Evolutionary conservation across 2,113 vertebrate genomes (phyloP).

Genomic region (Ploceus nigricollis): DNA sequence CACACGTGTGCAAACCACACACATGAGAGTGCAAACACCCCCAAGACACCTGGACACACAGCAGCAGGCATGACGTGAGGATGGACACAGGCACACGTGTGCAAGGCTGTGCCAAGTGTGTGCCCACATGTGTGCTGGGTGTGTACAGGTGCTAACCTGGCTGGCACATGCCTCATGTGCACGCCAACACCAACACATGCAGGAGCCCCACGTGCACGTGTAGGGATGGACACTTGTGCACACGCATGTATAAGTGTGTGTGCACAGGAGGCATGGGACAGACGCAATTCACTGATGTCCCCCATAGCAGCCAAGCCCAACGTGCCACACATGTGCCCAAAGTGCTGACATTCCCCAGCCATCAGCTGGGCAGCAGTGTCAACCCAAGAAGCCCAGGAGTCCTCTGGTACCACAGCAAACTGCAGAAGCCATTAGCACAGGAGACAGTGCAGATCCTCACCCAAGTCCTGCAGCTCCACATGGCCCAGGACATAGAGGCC

Average conservation of each 20-base stretch:
- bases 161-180: fast-evolving
- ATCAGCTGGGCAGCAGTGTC: neutral
- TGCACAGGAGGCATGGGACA: neutral
- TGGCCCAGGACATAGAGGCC: constrained; percentile 95
- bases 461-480: constrained; percentile 87
- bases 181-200: fast-evolving
- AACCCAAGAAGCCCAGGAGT: fast-evolving
- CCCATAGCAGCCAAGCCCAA: neutral
- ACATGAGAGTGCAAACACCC: fast-evolving
- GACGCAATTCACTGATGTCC: neutral
- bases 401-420: neutral
- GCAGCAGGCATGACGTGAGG: neutral
- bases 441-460: constrained; percentile 69
- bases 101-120: fast-evolving
- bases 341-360: neutral
- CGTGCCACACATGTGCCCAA: neutral
- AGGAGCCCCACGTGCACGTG: fast-evolving
- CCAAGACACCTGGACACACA: neutral
- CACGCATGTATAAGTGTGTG: fast-evolving
- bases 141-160: fast-evolving
- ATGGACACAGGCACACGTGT: fast-evolving
- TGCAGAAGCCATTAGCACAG: neutral
- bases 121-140: fast-evolving
- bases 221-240: neutral
- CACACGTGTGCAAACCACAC: neutral